A percentile compares a stretch with the other conserved stretches of the same genome.
phyloP scores from a whole-genome alignment of 1,140 invertebrate genomes.

The Temnothorax nylanderi region DNA sequence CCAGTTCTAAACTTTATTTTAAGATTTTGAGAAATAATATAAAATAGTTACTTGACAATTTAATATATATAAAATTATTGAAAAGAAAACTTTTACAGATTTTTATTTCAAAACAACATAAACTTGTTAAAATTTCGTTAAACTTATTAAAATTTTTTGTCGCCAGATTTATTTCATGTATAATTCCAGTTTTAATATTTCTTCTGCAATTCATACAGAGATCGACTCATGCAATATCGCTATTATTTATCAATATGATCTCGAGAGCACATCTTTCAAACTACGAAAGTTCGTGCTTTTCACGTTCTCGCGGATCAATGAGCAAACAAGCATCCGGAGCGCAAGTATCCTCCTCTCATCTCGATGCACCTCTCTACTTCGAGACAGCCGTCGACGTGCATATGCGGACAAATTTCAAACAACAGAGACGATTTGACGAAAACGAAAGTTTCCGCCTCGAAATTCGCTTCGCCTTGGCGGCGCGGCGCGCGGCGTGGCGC shows the following conservation, averaged over 20 bases:
- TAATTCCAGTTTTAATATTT: neutral
- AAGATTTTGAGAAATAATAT: neutral
- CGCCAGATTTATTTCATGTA: neutral
- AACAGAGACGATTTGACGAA: conserved; percentile 53
- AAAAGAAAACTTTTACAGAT: neutral
- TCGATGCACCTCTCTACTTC: neutral
- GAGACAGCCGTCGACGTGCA: neutral
- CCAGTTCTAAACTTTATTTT: neutral
- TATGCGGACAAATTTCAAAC: conserved; percentile 22
- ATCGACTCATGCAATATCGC: neutral
- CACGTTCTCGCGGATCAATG: conserved; percentile 34
- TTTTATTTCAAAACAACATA: neutral
- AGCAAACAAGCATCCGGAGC: conserved; percentile 43
- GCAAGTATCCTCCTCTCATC: conserved; percentile 21
- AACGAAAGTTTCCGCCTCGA: conserved; percentile 70
- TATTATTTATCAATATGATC: neutral
- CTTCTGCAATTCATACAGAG: neutral
- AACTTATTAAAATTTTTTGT: neutral
- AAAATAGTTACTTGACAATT: neutral
- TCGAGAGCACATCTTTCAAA: neutral
- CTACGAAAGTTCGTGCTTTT: neutral
- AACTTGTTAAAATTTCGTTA: neutral
- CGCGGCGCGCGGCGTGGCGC: conserved; percentile 64
- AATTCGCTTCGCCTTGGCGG: conserved; percentile 57
- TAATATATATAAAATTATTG: neutral